phyloP scores from a whole-genome alignment of 2,797 vertebrate genomes.

The Echeneis naucrates region DNA sequence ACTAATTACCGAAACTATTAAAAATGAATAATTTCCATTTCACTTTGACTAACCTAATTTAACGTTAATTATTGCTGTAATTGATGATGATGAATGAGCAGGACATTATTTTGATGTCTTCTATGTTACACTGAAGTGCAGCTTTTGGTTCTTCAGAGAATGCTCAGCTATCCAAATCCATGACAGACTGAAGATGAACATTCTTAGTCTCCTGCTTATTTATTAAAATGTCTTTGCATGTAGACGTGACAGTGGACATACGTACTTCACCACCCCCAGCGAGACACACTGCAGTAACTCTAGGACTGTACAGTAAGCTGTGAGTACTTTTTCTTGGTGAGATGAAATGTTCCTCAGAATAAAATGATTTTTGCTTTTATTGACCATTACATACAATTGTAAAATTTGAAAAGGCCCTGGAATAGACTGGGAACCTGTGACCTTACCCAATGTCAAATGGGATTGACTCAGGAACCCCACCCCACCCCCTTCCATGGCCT shows the following conservation, averaged over 20 bases:
- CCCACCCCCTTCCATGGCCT: too few relatives aligned
- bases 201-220: slow-evolving; percentile 21
- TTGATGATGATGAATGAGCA: slow-evolving; percentile 4
- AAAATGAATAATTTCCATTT: slow-evolving; percentile 11
- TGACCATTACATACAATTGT: slow-evolving; percentile 24
- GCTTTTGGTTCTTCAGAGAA: slow-evolving; percentile 8
- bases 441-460: too few relatives aligned
- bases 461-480: too few relatives aligned
- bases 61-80: slow-evolving; percentile 27
- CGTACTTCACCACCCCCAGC: slow-evolving; percentile 7
- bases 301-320: slow-evolving; percentile 15
- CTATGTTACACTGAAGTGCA: slow-evolving; percentile 2
- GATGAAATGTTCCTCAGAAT: slow-evolving; percentile 18
- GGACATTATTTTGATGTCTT: slow-evolving; percentile 17
- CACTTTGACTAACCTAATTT: slow-evolving; percentile 22
- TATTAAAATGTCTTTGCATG: slow-evolving; percentile 35
- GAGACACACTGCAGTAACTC: slow-evolving; percentile 14
- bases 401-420: slow-evolving; percentile 12
- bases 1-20: slow-evolving; percentile 27
- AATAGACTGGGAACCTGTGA: too few relatives aligned
- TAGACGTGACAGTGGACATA: slow-evolving; percentile 1
- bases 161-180: not conserved
- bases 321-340: not conserved
- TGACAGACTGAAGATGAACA: not conserved
- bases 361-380: slow-evolving; percentile 27